These are phyloP conservation scores for Chondrosia reniformis DNA, from an alignment of 37 sponge, comb jelly and placozoan genomes.

Conservation along the genomic window DNA sequence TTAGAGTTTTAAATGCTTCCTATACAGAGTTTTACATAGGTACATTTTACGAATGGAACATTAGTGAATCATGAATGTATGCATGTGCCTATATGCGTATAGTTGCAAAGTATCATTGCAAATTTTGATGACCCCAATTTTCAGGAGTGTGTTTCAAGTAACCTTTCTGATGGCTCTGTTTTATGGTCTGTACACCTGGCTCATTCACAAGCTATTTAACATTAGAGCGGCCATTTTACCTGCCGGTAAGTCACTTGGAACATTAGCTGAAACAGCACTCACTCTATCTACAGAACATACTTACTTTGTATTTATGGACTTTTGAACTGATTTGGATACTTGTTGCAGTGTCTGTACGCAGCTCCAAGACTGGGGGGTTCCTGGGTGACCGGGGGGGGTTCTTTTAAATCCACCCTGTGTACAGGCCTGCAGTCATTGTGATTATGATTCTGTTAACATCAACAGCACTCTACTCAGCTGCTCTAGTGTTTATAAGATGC, in stretches of 20 bases:
- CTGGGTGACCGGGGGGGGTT: no score
- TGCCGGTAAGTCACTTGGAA: constrained; percentile 51
- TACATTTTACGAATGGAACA: neutral
- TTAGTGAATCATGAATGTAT: neutral
- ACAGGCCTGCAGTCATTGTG: no score
- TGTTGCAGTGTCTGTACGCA: no score
- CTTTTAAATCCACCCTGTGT: no score
- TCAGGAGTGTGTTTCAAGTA: constrained; percentile 90
- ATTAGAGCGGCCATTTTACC: constrained; percentile 83
- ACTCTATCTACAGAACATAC: neutral
- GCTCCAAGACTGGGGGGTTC: no score
- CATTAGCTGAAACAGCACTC: neutral
- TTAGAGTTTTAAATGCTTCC: no score
- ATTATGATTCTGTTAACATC: no score
- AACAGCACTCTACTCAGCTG: no score
- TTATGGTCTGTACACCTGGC: constrained; percentile 95
- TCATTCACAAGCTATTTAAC: constrained; percentile 77
- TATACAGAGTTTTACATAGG: neutral
- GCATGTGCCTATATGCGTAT: constrained; percentile 3
- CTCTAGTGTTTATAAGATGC: no score
- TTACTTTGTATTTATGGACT: neutral
- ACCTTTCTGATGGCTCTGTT: constrained; percentile 72
- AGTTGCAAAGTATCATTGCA: no score
- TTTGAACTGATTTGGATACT: neutral
- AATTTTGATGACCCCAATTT: neutral